phyloP scores from a whole-genome alignment of 2,888 invertebrate species.

The Melitaea athalia region DNA sequence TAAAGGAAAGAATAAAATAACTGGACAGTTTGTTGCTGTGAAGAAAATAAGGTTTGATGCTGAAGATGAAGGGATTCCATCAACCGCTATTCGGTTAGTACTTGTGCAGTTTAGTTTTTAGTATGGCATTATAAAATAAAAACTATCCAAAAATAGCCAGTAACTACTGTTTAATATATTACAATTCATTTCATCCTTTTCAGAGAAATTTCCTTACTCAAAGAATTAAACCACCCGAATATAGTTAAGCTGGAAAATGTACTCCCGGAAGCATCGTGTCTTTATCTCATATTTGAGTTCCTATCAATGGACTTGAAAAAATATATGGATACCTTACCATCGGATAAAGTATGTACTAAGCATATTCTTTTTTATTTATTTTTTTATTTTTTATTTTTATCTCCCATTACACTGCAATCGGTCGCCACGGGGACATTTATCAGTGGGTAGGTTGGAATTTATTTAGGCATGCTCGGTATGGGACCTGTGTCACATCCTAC shows the following conservation, averaged over 20 bases:
- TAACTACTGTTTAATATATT: too few relatives aligned
- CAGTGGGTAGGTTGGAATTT: too few relatives aligned
- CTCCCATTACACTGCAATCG: too few relatives aligned
- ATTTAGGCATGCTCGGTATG: too few relatives aligned
- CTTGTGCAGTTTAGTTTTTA: neutral
- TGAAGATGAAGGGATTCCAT: constrained; percentile 98
- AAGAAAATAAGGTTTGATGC: constrained; percentile 98
- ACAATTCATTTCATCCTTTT: constrained; percentile 47
- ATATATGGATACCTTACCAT: constrained; percentile 94
- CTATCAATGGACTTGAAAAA: constrained; percentile 98
- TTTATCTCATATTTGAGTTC: constrained; percentile 98
- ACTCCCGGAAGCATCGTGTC: constrained; percentile 94
- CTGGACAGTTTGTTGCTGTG: constrained; percentile 95
- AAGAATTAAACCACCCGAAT: constrained; percentile 96
- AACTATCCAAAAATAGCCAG: too few relatives aligned
- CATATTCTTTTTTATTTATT: neutral
- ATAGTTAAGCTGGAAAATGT: constrained; percentile 98
- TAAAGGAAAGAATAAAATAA: constrained; percentile 94
- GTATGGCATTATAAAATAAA: neutral
- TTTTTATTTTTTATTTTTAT: too few relatives aligned
- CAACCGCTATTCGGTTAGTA: constrained; percentile 91
- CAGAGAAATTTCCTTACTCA: constrained; percentile 96
- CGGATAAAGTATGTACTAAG: constrained; percentile 80
- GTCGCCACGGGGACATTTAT: too few relatives aligned
- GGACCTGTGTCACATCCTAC: too few relatives aligned